These are phyloP conservation scores for Nymphalis polychloros DNA, from an alignment of 2,888 invertebrate genomes.

Conservation along the genomic window DNA sequence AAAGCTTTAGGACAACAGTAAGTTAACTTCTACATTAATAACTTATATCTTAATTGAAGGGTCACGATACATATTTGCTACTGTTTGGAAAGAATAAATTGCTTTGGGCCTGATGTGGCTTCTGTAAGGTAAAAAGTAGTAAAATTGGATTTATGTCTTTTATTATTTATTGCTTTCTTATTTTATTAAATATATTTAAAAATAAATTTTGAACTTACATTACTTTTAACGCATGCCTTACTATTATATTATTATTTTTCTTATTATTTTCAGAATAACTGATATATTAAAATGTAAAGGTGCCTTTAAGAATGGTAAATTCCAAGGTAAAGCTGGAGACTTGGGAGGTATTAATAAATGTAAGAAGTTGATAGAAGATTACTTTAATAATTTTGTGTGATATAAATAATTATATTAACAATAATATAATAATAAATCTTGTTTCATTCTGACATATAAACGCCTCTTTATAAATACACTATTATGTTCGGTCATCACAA, in stretches of 20 bases:
- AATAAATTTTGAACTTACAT: too few species aligned
- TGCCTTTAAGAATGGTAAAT: too few species aligned
- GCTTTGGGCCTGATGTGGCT: too few species aligned
- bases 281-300: conserved; percentile 88
- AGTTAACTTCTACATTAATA: conserved; percentile 53
- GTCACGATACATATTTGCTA: too few species aligned
- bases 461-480: conserved; percentile 4
- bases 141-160: too few species aligned
- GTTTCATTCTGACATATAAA: conserved; percentile 16
- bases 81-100: too few species aligned
- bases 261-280: conserved; percentile 75
- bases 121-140: too few species aligned
- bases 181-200: too few species aligned
- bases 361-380: conserved; percentile 81
- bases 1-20: conserved; percentile 83
- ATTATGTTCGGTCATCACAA: neutral
- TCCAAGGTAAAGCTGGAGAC: conserved; percentile 89
- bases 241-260: too few species aligned
- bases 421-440: neutral
- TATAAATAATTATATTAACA: conserved; percentile 3
- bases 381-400: conserved; percentile 67
- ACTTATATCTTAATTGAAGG: neutral
- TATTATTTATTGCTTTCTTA: too few species aligned
- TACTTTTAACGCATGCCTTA: too few species aligned
- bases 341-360: conserved; percentile 84